Evolutionary conservation across 2,797 vertebrate species (phyloP).

Genomic region (Zenarchopterus dispar): DNA sequence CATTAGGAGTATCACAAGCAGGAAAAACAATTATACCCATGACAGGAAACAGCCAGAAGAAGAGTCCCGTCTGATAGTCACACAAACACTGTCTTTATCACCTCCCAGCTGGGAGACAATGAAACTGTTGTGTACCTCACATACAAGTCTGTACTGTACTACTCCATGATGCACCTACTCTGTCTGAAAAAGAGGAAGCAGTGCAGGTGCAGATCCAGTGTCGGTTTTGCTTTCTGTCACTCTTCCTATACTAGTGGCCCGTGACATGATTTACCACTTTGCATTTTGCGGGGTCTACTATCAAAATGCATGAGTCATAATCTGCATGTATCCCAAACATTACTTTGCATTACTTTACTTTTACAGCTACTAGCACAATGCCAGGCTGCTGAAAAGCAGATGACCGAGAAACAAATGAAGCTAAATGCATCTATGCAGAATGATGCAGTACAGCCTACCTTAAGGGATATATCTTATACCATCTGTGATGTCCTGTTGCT

Average conservation of each 20-base stretch:
- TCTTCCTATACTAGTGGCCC: slow-evolving; percentile 24
- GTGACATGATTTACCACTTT: slow-evolving; percentile 25
- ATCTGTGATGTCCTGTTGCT: slow-evolving; percentile 59
- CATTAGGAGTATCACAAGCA: too few relatives aligned
- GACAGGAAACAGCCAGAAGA: too few relatives aligned
- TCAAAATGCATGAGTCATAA: slow-evolving; percentile 11
- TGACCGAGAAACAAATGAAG: slow-evolving; percentile 2
- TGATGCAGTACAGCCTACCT: slow-evolving; percentile 14
- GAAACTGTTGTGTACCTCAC: neutral
- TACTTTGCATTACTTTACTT: neutral
- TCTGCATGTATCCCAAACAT: slow-evolving; percentile 6
- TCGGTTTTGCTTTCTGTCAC: slow-evolving; percentile 37
- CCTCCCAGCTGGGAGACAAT: neutral
- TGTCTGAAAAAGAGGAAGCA: slow-evolving; percentile 51
- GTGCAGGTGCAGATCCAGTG: slow-evolving; percentile 39
- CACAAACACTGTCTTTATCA: neutral
- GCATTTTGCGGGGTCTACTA: slow-evolving; percentile 24
- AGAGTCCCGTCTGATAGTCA: too few relatives aligned
- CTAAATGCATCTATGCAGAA: slow-evolving; percentile 17
- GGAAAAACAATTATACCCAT: too few relatives aligned
- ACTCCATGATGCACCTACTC: neutral
- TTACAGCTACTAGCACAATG: neutral
- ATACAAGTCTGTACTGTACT: neutral
- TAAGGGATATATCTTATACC: slow-evolving; percentile 27
- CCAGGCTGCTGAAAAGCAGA: slow-evolving; percentile 17